Conservation (phyloP, 37 sponge, comb jelly and placozoan genomes). For the Halisarca cf. caerulea region DNA sequence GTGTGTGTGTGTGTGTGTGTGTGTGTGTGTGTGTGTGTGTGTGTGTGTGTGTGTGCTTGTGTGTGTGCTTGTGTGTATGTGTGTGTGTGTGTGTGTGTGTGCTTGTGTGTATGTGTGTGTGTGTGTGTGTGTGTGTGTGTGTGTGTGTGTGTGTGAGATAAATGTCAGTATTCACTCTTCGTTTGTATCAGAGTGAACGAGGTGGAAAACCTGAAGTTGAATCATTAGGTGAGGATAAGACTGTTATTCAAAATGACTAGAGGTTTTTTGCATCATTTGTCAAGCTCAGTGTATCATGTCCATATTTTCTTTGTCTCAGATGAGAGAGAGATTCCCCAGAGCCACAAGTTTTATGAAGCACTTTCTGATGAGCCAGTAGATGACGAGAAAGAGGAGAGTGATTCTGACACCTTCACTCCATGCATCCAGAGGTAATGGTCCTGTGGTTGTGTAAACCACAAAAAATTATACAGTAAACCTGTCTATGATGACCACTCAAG, state of each 20-base stretch:
- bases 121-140: too few relatives aligned
- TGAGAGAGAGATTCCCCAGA: slow-evolving; percentile 45
- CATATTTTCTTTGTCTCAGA: slow-evolving; percentile 16
- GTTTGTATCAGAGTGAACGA: slow-evolving; percentile 68
- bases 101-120: too few relatives aligned
- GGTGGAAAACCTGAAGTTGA: slow-evolving; percentile 73
- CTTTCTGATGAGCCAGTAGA: slow-evolving; percentile 24
- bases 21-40: too few relatives aligned
- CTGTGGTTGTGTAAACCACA: too few relatives aligned
- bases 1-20: too few relatives aligned
- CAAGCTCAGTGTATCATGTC: not conserved
- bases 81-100: slow-evolving; percentile 23
- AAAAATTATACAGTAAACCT: too few relatives aligned
- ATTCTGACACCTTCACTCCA: not conserved
- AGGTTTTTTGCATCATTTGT: too few relatives aligned
- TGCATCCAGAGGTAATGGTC: slow-evolving; percentile 17
- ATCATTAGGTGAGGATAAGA: slow-evolving; percentile 47
- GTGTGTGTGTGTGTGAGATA: too few relatives aligned
- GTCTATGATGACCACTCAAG: too few relatives aligned
- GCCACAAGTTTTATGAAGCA: slow-evolving; percentile 61
- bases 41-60: too few relatives aligned
- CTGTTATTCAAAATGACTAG: not conserved
- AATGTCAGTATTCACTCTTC: too few relatives aligned
- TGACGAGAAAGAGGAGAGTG: slow-evolving; percentile 22
- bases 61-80: too few relatives aligned